phyloP scores from a whole-genome alignment of 2,888 invertebrate genomes.

The Sinhomidia bicolor region DNA sequence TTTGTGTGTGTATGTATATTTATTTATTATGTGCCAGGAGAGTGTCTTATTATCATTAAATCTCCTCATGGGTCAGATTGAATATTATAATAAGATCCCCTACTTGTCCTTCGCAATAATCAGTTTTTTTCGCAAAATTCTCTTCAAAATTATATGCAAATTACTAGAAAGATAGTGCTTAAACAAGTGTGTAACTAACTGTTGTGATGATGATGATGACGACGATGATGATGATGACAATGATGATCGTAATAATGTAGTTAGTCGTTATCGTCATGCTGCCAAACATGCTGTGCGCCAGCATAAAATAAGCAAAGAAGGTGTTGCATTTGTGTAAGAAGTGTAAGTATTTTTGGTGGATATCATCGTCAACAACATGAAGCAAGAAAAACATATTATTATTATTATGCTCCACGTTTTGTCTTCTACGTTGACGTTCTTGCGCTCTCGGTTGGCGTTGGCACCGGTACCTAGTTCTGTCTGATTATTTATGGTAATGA shows the following conservation, averaged over 20 bases:
- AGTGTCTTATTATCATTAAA: conserved; percentile 27
- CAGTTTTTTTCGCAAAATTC: neutral
- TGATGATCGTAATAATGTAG: neutral
- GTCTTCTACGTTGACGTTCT: neutral
- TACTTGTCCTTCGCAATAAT: conserved; percentile 39
- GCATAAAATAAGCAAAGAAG: neutral
- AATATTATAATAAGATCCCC: conserved; percentile 26
- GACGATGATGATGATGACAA: too few species aligned
- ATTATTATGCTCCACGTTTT: neutral
- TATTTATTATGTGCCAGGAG: neutral
- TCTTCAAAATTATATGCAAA: conserved; percentile 31
- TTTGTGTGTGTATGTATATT: too few species aligned
- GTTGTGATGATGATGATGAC: neutral
- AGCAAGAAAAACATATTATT: neutral
- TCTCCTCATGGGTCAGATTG: conserved; percentile 37
- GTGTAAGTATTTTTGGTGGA: neutral
- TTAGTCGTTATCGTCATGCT: neutral
- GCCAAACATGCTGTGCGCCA: conserved; percentile 8
- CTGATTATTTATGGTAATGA: conserved; percentile 66
- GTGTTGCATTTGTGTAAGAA: neutral
- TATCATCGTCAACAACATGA: neutral
- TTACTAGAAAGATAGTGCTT: conserved; percentile 7
- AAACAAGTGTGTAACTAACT: conserved; percentile 4
- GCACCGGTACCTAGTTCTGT: conserved; percentile 29
- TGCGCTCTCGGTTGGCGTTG: conserved; percentile 13